Percentiles rank a stretch among this genome's conserved stretches.
Conservation (phyloP, 2,888 invertebrate genomes). For the Dysmachus trigonus region DNA sequence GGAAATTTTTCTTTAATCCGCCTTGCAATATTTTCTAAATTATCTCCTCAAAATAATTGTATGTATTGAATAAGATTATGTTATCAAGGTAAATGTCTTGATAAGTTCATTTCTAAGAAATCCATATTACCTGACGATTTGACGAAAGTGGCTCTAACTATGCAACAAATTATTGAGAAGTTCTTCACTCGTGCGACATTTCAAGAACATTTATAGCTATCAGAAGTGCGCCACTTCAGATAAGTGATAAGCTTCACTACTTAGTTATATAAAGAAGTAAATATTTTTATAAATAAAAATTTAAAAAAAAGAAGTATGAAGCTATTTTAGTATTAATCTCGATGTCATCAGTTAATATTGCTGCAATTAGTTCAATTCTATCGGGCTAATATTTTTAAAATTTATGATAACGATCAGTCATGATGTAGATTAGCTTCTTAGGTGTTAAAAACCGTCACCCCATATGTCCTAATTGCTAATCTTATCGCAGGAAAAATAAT, state of each 20-base stretch:
- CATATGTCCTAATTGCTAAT: neutral
- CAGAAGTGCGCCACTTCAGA: neutral
- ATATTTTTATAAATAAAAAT: neutral
- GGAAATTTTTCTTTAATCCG: neutral
- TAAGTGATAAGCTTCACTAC: neutral
- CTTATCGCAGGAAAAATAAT: neutral
- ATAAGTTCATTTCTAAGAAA: neutral
- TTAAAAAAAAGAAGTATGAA: neutral
- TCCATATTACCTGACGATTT: neutral
- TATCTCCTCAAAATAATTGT: neutral
- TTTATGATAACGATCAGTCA: neutral
- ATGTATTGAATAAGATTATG: neutral
- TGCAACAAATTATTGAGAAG: neutral
- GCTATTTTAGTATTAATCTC: neutral
- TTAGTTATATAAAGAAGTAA: neutral
- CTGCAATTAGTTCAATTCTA: neutral
- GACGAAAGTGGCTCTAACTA: neutral
- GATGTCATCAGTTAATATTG: neutral
- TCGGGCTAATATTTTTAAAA: neutral
- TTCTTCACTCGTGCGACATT: neutral
- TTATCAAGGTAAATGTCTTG: neutral
- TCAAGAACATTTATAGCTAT: neutral
- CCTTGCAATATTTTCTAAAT: neutral
- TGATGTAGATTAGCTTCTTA: neutral
- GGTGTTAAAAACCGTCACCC: neutral